Evolutionary conservation across 2,888 invertebrate species (phyloP).

Genomic region (Drosophila pseudotakahashii): DNA sequence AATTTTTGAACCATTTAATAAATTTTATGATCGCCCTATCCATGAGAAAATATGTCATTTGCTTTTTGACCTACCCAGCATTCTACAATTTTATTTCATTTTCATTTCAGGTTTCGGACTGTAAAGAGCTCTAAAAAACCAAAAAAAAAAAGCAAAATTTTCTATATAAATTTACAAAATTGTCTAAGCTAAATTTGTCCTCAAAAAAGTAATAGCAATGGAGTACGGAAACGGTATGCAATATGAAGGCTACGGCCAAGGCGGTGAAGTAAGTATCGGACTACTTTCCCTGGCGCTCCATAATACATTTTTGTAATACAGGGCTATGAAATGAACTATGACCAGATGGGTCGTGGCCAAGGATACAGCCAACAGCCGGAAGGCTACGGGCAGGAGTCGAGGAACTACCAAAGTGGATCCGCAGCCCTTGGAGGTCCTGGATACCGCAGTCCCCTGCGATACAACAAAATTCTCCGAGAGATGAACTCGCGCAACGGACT

Average conservation of each 20-base stretch:
- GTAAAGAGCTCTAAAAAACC: slow-evolving; percentile 27
- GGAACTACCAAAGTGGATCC: slow-evolving; percentile 46
- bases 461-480: slow-evolving; percentile 57
- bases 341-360: slow-evolving; percentile 17
- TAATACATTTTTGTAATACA: neutral
- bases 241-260: slow-evolving; percentile 55
- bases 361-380: slow-evolving; percentile 45
- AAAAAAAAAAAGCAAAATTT: slow-evolving; percentile 28
- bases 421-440: slow-evolving; percentile 65
- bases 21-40: slow-evolving; percentile 13
- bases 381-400: slow-evolving; percentile 50
- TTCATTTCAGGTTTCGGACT: slow-evolving; percentile 54
- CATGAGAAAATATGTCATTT: neutral
- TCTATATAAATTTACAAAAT: slow-evolving; percentile 7
- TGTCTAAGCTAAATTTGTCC: slow-evolving; percentile 4
- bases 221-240: slow-evolving; percentile 59
- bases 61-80: neutral
- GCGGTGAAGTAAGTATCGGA: slow-evolving; percentile 42
- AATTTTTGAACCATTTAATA: no score
- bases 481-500: slow-evolving; percentile 72
- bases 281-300: fast-evolving
- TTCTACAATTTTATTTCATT: slow-evolving; percentile 10
- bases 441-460: slow-evolving; percentile 64
- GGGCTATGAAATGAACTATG: slow-evolving; percentile 29
- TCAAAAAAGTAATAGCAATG: slow-evolving; percentile 32